These are phyloP conservation scores for Endotricha flammealis DNA, from an alignment of 2,888 invertebrate genomes.

Conservation along the genomic window DNA sequence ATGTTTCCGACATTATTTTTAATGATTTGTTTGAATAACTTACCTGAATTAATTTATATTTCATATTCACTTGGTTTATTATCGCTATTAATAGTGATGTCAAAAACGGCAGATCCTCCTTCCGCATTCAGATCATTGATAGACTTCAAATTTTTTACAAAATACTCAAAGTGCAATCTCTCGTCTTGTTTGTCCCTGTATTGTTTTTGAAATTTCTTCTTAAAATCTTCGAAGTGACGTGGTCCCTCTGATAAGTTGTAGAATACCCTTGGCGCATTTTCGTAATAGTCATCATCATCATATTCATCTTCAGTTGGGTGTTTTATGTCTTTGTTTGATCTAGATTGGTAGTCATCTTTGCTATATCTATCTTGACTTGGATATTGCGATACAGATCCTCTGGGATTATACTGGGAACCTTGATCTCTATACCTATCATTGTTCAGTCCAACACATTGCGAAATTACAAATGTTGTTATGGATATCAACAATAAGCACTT, in stretches of 20 bases:
- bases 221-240: conserved; percentile 37
- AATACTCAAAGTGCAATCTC: conserved; percentile 36
- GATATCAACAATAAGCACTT: background rate
- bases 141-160: conserved; percentile 42
- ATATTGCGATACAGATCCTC: background rate
- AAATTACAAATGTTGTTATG: background rate
- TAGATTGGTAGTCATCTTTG: too few species aligned
- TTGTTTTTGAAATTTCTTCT: conserved; percentile 36
- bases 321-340: background rate
- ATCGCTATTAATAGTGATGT: conserved; percentile 33
- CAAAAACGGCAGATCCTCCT: conserved; percentile 20
- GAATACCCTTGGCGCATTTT: background rate
- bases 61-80: background rate
- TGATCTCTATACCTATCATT: too few species aligned
- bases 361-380: background rate
- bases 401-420: background rate
- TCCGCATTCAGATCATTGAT: conserved; percentile 45
- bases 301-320: background rate
- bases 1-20: too few species aligned
- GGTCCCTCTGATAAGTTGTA: conserved; percentile 17
- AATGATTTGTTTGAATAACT: background rate
- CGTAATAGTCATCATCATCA: background rate
- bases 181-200: conserved; percentile 40
- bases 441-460: background rate
- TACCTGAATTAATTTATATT: background rate